phyloP scores from a whole-genome alignment of 1,140 invertebrate species.

The Nasonia longicornis region DNA sequence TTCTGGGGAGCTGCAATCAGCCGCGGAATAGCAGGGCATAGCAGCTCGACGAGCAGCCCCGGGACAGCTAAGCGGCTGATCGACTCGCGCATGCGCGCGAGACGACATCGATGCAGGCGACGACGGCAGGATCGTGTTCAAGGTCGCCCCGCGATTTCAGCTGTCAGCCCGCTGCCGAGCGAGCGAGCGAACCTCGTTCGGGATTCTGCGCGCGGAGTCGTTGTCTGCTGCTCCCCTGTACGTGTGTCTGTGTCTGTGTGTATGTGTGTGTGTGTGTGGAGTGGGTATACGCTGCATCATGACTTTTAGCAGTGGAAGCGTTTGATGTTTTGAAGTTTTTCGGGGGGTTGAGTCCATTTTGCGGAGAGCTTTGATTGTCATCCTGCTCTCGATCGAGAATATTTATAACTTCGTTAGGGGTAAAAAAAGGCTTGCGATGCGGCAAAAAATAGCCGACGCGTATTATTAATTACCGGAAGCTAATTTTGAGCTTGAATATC shows the following conservation, averaged over 20 bases:
- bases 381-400: too few relatives aligned
- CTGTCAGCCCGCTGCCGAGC: neutral
- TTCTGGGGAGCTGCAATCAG: neutral
- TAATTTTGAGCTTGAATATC: too few relatives aligned
- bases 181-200: neutral
- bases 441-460: too few relatives aligned
- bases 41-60: neutral
- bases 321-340: neutral
- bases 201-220: neutral
- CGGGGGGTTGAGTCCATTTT: neutral
- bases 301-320: neutral
- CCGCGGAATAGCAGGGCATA: neutral
- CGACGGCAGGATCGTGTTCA: constrained; percentile 2
- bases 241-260: neutral
- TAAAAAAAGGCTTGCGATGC: too few relatives aligned
- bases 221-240: too few relatives aligned
- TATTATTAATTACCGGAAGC: too few relatives aligned
- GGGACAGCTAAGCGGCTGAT: constrained; percentile 4
- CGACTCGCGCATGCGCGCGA: neutral
- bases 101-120: neutral
- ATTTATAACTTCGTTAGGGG: too few relatives aligned
- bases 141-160: neutral
- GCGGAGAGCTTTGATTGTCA: too few relatives aligned
- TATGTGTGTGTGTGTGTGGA: neutral
- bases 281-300: neutral